Evolutionary conservation across 2,888 invertebrate species (phyloP).

Genomic region (Phania funesta): DNA sequence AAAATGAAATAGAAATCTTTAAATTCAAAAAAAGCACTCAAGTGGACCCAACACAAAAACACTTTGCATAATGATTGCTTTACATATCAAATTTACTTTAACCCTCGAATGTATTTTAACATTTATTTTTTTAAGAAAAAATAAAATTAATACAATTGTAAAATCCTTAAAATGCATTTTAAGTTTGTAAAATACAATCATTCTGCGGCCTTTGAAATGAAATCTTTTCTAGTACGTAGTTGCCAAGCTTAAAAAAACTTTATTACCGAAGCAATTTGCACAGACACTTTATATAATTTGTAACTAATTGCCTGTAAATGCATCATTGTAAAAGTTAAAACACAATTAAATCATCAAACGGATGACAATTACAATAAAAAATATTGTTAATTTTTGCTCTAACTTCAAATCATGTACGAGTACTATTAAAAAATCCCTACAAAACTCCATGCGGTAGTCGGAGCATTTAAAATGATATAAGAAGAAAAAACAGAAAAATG

Average conservation of each 20-base stretch:
- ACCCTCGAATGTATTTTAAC: no score
- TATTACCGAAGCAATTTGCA: conserved; percentile 1
- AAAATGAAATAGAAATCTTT: no score
- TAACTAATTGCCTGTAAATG: conserved; percentile 61
- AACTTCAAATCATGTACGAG: neutral
- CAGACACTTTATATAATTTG: conserved; percentile 37
- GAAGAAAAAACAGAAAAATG: conserved; percentile 12
- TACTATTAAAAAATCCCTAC: conserved; percentile 10
- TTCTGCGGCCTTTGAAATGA: neutral
- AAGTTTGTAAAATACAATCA: no score
- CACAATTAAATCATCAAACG: conserved; percentile 6
- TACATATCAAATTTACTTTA: no score
- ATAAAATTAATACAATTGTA: no score
- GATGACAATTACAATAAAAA: conserved; percentile 38
- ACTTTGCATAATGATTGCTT: no score
- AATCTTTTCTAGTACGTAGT: neutral
- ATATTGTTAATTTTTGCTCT: conserved; percentile 15
- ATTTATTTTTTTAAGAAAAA: no score
- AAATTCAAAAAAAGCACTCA: no score
- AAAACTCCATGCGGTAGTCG: conserved; percentile 42
- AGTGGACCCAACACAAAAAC: no score
- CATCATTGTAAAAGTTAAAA: conserved; percentile 2
- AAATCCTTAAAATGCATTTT: no score
- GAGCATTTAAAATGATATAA: neutral
- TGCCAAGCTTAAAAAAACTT: neutral